These are phyloP conservation scores for Amniataba percoides DNA, from an alignment of 2,797 vertebrate species.

Conservation along the genomic window DNA sequence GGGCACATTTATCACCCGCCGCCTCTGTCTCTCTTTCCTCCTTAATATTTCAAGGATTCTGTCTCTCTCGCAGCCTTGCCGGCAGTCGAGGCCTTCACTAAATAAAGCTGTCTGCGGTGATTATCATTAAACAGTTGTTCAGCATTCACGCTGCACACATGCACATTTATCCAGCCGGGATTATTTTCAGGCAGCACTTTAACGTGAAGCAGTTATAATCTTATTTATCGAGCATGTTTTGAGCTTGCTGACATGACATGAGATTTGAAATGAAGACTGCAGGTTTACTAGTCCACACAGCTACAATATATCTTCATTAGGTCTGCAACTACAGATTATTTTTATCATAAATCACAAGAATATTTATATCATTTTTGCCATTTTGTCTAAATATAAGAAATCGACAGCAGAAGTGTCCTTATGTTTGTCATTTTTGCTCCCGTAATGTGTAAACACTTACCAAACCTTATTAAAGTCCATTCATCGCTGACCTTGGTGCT, in stretches of 20 bases:
- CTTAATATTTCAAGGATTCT: conserved; percentile 54
- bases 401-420: background rate
- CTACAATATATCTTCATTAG: too few species aligned
- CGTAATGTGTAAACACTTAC: too few species aligned
- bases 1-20: conserved; percentile 42
- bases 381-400: too few species aligned
- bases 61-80: conserved; percentile 19
- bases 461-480: background rate
- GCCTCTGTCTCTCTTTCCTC: conserved; percentile 21
- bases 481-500: background rate
- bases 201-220: background rate
- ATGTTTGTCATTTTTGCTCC: background rate
- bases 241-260: background rate
- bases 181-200: conserved; percentile 2
- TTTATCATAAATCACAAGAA: background rate
- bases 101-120: conserved; percentile 37
- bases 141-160: conserved; percentile 4
- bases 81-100: conserved; percentile 29
- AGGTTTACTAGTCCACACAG: background rate
- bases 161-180: background rate
- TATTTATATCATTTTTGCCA: too few species aligned
- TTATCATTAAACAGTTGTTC: conserved; percentile 45
- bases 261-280: background rate
- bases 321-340: background rate
- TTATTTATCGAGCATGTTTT: background rate